These are phyloP conservation scores for Pseudopleuronectes americanus DNA, from an alignment of 2,797 vertebrate species.

Conservation along the genomic window DNA sequence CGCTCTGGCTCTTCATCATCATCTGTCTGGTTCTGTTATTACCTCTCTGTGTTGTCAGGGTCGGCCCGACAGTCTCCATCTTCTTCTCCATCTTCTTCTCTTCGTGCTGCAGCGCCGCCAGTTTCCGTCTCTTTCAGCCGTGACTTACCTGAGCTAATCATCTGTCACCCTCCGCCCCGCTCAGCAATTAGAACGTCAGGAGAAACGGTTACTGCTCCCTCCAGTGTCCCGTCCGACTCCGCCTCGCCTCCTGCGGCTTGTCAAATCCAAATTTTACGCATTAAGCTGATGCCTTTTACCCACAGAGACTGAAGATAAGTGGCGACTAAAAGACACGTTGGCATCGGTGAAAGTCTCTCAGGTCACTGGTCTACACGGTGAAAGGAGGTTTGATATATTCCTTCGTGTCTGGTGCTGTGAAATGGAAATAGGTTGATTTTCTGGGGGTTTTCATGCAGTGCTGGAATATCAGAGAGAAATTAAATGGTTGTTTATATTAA, in stretches of 20 bases:
- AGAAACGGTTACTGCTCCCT: constrained; percentile 37
- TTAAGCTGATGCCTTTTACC: constrained; percentile 49
- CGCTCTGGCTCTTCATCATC: constrained; percentile 6
- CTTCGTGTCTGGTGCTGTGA: constrained; percentile 19
- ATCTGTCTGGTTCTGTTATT: constrained; percentile 16
- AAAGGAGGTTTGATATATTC: constrained; percentile 8
- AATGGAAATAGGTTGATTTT: constrained; percentile 36
- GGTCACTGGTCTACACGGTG: constrained; percentile 15
- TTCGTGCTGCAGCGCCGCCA: constrained; percentile 49
- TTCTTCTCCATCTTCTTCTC: constrained; percentile 43
- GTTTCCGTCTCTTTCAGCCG: constrained; percentile 53
- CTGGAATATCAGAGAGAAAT: background rate
- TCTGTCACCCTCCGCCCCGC: constrained; percentile 63
- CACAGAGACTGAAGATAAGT: constrained; percentile 39
- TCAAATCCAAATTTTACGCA: constrained; percentile 67
- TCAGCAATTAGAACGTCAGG: constrained; percentile 57
- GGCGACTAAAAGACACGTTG: constrained; percentile 43
- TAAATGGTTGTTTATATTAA: background rate
- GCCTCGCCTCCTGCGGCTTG: constrained; percentile 53
- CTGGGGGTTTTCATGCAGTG: background rate
- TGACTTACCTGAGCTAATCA: constrained; percentile 73
- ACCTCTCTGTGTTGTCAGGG: constrained; percentile 45
- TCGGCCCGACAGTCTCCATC: constrained; percentile 39
- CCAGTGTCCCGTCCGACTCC: constrained; percentile 59
- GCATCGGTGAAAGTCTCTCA: constrained; percentile 37